Evolutionary conservation across 2,888 invertebrate species (phyloP).

Genomic region (Cepaea hortensis): DNA sequence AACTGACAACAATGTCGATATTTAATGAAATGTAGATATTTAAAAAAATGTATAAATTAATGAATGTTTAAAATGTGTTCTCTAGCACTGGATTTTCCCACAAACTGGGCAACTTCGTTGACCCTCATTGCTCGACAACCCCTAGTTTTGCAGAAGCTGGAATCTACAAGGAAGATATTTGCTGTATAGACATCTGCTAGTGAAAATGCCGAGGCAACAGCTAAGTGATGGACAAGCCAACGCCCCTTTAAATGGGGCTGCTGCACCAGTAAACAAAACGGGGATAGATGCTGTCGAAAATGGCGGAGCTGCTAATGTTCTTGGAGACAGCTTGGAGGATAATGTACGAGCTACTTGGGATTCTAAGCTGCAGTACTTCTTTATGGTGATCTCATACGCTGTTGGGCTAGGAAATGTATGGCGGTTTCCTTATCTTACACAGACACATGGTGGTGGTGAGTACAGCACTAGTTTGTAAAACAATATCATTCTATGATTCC

Average conservation of each 20-base stretch:
- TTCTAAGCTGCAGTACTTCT: slow-evolving; percentile 68
- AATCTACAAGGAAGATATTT: too few species aligned
- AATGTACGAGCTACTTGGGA: slow-evolving; percentile 60
- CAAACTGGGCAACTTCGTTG: too few species aligned
- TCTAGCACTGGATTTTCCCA: too few species aligned
- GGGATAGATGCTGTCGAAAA: slow-evolving; percentile 46
- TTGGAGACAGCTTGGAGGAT: slow-evolving; percentile 28
- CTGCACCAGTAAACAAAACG: slow-evolving; percentile 42
- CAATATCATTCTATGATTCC: too few species aligned
- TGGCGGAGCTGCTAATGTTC: slow-evolving; percentile 15
- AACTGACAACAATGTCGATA: too few species aligned
- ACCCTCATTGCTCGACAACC: too few species aligned
- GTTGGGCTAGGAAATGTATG: slow-evolving; percentile 69
- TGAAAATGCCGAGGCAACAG: background rate
- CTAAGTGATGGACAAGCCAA: background rate
- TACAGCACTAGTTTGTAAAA: background rate
- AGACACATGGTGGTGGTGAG: slow-evolving; percentile 67
- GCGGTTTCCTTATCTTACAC: slow-evolving; percentile 68
- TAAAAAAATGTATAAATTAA: too few species aligned
- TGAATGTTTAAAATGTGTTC: too few species aligned
- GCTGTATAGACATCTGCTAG: background rate
- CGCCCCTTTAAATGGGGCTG: background rate
- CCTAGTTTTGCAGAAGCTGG: too few species aligned
- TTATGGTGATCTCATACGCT: slow-evolving; percentile 70
- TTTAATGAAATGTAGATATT: too few species aligned